Conservation (phyloP, 1,140 invertebrate species). For the Drosophila mojavensis region DNA sequence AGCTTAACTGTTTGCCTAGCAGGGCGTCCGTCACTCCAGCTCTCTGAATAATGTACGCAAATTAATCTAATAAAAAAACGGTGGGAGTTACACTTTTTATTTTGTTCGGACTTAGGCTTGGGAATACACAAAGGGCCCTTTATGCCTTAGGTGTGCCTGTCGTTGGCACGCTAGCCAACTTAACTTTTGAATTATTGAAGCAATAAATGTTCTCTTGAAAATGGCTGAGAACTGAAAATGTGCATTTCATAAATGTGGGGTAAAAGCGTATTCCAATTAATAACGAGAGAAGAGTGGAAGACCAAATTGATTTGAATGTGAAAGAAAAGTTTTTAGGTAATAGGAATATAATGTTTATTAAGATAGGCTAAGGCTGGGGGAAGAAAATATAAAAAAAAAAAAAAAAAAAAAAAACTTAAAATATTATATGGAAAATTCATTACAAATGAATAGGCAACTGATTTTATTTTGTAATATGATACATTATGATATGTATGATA, state of each 20-base stretch:
- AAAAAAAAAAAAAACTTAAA: too few relatives aligned
- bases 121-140: constrained; percentile 8
- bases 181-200: constrained; percentile 32
- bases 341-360: too few relatives aligned
- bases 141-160: constrained; percentile 4
- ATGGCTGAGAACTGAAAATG: constrained; percentile 9
- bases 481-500: too few relatives aligned
- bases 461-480: too few relatives aligned
- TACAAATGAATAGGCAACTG: too few relatives aligned
- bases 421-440: too few relatives aligned
- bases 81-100: constrained; percentile 58
- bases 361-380: too few relatives aligned
- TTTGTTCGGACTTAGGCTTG: constrained; percentile 20
- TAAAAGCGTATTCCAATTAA: not conserved
- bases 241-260: not conserved
- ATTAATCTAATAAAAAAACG: constrained; percentile 77
- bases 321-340: too few relatives aligned
- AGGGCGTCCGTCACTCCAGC: constrained; percentile 59
- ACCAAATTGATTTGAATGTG: too few relatives aligned
- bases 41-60: constrained; percentile 69
- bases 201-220: constrained; percentile 31
- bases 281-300: not conserved
- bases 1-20: constrained; percentile 25
- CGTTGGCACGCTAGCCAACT: constrained; percentile 14
- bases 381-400: too few relatives aligned